Conservation (phyloP, 1,140 invertebrate species). For the Pectinophora gossypiella region DNA sequence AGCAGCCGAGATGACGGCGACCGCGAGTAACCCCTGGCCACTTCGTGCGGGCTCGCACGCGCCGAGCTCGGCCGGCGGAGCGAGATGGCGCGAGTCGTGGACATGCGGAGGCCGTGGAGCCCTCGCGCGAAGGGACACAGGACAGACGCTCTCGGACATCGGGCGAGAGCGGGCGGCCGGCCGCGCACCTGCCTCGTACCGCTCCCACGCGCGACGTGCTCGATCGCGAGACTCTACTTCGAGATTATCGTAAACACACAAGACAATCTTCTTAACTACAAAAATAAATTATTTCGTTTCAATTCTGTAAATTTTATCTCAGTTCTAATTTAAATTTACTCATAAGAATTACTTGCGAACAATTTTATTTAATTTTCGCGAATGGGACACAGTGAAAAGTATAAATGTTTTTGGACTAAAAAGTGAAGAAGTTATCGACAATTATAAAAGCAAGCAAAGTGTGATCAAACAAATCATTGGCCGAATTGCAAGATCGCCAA, state of each 20-base stretch:
- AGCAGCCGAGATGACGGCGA: constrained; percentile 57
- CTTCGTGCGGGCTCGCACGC: constrained; percentile 66
- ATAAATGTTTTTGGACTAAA: constrained; percentile 24
- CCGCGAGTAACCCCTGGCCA: constrained; percentile 72
- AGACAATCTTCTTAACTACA: constrained; percentile 13
- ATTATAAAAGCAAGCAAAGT: constrained; percentile 11
- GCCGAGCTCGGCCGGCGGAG: constrained; percentile 64
- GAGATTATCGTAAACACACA: constrained; percentile 52
- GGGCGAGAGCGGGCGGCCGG: constrained; percentile 72
- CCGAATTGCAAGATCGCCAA: constrained; percentile 46
- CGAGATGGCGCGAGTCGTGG: constrained; percentile 58
- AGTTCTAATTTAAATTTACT: neutral
- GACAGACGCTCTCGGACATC: constrained; percentile 75
- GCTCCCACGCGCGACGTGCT: constrained; percentile 53
- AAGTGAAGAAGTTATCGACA: constrained; percentile 43
- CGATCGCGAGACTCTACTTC: constrained; percentile 45
- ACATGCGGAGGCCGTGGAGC: constrained; percentile 63
- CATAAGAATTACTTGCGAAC: neutral
- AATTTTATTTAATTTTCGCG: constrained; percentile 3
- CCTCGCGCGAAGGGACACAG: constrained; percentile 71
- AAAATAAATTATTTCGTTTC: constrained; percentile 7
- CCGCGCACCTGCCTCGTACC: constrained; percentile 61
- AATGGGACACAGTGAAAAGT: constrained; percentile 13
- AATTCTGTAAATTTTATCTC: constrained; percentile 8
- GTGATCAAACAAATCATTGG: constrained; percentile 37